phyloP scores from a whole-genome alignment of 1,140 invertebrate genomes.

The Trichonephila clavipes region DNA sequence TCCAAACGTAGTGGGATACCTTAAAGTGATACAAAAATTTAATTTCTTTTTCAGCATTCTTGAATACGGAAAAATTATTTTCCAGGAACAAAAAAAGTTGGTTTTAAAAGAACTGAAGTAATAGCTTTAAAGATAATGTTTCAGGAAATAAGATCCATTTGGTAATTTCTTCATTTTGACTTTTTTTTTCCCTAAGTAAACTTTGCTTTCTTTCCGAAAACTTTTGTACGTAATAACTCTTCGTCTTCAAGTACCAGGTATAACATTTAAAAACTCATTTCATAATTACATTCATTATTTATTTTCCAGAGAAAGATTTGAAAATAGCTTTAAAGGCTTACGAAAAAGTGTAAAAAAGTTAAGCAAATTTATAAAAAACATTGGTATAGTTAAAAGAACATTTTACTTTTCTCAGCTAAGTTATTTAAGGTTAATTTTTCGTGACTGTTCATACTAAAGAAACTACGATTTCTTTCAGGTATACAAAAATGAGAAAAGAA shows the following conservation, averaged over 20 bases:
- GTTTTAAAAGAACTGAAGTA: neutral
- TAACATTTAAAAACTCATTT: conserved; percentile 24
- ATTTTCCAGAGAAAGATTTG: neutral
- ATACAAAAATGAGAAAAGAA: no score
- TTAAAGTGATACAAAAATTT: no score
- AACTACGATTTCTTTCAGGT: no score
- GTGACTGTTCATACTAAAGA: no score
- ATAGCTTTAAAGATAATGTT: neutral
- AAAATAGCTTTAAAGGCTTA: neutral
- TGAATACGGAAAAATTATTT: no score
- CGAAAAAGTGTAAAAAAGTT: neutral
- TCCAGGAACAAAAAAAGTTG: neutral
- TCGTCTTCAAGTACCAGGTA: neutral
- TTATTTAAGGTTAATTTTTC: no score
- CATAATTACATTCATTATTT: neutral
- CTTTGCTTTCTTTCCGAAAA: no score
- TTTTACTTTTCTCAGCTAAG: neutral
- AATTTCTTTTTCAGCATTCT: no score
- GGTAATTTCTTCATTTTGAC: neutral
- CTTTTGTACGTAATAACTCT: neutral
- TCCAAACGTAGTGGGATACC: no score
- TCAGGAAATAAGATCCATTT: neutral
- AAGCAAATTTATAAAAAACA: neutral
- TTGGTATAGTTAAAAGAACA: neutral
- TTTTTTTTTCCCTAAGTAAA: no score